Conservation (phyloP, 1,140 invertebrate genomes). For the Medauroidea extradentata region DNA sequence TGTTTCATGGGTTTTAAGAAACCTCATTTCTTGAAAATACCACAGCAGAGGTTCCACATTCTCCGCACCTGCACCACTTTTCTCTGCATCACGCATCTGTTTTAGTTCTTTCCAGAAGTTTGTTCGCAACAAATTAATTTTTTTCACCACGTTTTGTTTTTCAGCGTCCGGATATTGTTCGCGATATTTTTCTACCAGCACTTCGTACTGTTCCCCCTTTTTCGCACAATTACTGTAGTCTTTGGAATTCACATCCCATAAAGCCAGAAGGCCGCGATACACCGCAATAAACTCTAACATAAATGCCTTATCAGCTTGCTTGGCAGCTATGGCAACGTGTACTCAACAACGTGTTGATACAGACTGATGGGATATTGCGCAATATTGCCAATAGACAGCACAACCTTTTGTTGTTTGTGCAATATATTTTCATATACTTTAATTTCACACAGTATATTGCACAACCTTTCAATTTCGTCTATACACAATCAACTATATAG, state of each 20-base stretch:
- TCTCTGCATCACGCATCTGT: too few species aligned
- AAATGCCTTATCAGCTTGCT: too few species aligned
- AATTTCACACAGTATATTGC: too few species aligned
- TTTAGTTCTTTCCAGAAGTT: slow-evolving; percentile 12
- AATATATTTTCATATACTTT: too few species aligned
- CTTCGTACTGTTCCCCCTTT: slow-evolving; percentile 10
- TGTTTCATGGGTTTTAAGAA: too few species aligned
- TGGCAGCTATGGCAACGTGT: too few species aligned
- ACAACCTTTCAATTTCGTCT: too few species aligned
- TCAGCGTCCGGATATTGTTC: slow-evolving; percentile 3
- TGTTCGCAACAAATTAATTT: slow-evolving; percentile 18
- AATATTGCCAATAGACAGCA: too few species aligned
- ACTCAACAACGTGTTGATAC: too few species aligned
- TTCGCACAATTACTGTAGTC: slow-evolving; percentile 8
- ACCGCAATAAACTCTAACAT: too few species aligned
- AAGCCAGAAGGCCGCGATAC: slow-evolving; percentile 7
- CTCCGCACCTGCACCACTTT: slow-evolving; percentile 22
- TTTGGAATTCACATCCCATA: slow-evolving; percentile 10
- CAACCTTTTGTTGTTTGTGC: too few species aligned
- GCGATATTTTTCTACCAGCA: slow-evolving; percentile 9
- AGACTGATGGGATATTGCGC: too few species aligned
- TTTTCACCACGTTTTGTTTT: slow-evolving; percentile 17
- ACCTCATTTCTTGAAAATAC: slow-evolving; percentile 25
- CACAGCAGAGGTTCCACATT: slow-evolving; percentile 21
- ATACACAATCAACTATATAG: not conserved